Percentiles rank a stretch among this genome's conserved stretches.
Conservation (phyloP, 2,888 invertebrate species). For the Malthinus flaveolus region DNA sequence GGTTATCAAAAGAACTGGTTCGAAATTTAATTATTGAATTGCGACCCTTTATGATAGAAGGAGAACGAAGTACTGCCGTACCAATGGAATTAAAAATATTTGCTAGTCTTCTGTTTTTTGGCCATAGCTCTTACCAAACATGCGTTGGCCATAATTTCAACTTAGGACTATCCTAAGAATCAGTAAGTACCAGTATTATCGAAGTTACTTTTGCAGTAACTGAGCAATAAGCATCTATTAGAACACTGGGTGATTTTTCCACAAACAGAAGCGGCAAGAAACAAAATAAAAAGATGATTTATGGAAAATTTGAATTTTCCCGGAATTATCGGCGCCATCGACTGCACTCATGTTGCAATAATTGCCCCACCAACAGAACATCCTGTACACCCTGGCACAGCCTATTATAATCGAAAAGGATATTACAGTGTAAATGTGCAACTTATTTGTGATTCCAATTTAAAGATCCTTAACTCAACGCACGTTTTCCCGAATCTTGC, state of each 20-base stretch:
- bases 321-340: background rate
- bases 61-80: too few species aligned
- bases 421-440: constrained; percentile 1
- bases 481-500: constrained; percentile 16
- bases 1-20: too few species aligned
- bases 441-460: background rate
- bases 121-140: too few species aligned
- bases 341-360: constrained; percentile 12
- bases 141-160: too few species aligned
- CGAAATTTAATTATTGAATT: too few species aligned
- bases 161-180: too few species aligned
- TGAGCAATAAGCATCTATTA: background rate
- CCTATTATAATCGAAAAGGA: constrained; percentile 15
- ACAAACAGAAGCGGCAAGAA: too few species aligned
- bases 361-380: constrained; percentile 3
- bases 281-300: background rate
- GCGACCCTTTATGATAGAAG: too few species aligned
- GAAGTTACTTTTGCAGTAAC: background rate
- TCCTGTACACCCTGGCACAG: background rate
- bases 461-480: background rate
- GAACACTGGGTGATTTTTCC: too few species aligned
- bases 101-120: too few species aligned
- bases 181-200: background rate
- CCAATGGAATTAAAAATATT: too few species aligned
- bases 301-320: constrained; percentile 1